Percentiles rank a stretch among this genome's conserved stretches.
These are phyloP conservation scores for Caenorhabditis afra DNA, from an alignment of 2,888 invertebrate genomes.

Conservation along the genomic window DNA sequence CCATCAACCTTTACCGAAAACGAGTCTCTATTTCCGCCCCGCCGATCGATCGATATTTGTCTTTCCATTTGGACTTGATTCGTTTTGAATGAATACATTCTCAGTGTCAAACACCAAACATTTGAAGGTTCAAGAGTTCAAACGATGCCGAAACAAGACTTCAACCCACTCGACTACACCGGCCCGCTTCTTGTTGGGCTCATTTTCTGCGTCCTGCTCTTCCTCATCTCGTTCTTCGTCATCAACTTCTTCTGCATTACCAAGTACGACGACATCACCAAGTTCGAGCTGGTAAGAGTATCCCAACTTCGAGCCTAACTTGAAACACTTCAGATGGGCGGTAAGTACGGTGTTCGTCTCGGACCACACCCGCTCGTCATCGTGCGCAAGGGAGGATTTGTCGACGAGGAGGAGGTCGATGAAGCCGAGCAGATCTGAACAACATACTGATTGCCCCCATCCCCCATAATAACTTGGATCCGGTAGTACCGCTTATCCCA, in stretches of 20 bases:
- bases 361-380: conserved; percentile 75
- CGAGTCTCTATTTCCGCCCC: conserved; percentile 28
- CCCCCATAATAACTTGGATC: neutral
- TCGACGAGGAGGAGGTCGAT: conserved; percentile 56
- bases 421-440: conserved; percentile 22
- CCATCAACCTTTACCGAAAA: conserved; percentile 21
- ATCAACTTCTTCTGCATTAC: conserved; percentile 79
- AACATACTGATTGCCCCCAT: neutral
- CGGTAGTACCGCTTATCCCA: neutral
- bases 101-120: neutral
- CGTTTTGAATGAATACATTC: too few species aligned
- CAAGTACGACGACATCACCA: conserved; percentile 78
- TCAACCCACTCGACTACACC: conserved; percentile 74
- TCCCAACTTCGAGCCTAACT: neutral
- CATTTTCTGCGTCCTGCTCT: conserved; percentile 69
- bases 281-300: conserved; percentile 76
- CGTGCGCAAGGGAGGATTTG: conserved; percentile 64
- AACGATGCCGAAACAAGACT: conserved; percentile 77
- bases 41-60: conserved; percentile 21
- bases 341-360: conserved; percentile 70
- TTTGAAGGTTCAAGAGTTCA: conserved; percentile 8
- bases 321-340: conserved; percentile 69
- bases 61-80: conserved; percentile 5
- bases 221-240: conserved; percentile 75
- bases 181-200: conserved; percentile 76